Percentiles rank a stretch among this genome's conserved stretches.
Conservation (phyloP, 2,113 vertebrate genomes). For the Phylloscopus whistleri region DNA sequence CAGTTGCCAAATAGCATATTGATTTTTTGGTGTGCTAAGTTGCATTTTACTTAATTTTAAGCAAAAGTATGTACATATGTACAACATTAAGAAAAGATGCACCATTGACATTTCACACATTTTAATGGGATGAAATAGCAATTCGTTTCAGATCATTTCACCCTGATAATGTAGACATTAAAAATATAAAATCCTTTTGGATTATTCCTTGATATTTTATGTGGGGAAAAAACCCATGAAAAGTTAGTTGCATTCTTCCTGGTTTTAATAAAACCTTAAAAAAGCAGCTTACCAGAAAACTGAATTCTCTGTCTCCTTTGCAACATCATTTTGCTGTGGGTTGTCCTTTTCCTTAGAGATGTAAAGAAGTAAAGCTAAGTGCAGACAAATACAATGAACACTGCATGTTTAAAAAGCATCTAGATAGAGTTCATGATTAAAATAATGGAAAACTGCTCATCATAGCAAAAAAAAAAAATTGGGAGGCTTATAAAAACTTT, state of each 20-base stretch:
- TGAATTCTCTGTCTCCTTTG: neutral
- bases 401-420: neutral
- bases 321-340: neutral
- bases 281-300: neutral
- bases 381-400: neutral
- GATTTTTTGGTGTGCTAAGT: neutral
- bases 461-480: neutral
- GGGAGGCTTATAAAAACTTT: neutral
- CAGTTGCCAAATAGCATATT: neutral
- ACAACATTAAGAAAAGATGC: neutral
- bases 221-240: neutral
- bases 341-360: neutral
- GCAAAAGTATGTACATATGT: neutral
- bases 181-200: neutral
- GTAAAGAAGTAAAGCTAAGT: neutral
- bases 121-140: neutral
- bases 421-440: neutral
- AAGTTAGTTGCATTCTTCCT: neutral
- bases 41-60: neutral
- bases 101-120: neutral
- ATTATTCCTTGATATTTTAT: neutral
- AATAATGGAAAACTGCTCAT: neutral
- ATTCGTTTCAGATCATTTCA: neutral
- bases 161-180: neutral
- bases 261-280: neutral